A percentile compares a stretch with the other conserved stretches of the same genome.
Evolutionary conservation across 2,888 invertebrate genomes (phyloP).

Genomic region (Sphinx pinastri): DNA sequence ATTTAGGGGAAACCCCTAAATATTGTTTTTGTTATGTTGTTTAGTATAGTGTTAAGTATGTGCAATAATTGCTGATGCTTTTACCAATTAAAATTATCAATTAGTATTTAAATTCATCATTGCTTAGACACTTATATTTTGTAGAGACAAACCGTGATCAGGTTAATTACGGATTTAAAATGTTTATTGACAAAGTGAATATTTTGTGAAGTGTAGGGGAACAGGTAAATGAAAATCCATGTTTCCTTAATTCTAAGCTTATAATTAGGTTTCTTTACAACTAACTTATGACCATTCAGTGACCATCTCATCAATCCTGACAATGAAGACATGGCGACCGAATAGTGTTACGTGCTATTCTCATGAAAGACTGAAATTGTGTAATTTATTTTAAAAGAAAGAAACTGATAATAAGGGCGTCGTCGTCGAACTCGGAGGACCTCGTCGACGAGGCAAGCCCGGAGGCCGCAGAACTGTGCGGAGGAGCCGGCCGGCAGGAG

Average conservation of each 20-base stretch:
- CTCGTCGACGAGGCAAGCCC: slow-evolving; percentile 12
- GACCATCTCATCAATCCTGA: background rate
- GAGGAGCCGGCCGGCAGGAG: background rate
- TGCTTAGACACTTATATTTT: too few relatives aligned
- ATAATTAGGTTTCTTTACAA: slow-evolving; percentile 1
- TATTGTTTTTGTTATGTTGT: too few relatives aligned
- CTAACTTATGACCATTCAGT: slow-evolving; percentile 17
- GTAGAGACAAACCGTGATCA: too few relatives aligned
- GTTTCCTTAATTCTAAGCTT: background rate
- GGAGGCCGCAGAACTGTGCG: slow-evolving; percentile 21
- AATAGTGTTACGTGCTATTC: slow-evolving; percentile 8
- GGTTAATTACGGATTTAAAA: too few relatives aligned
- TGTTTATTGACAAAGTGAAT: background rate
- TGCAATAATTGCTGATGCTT: too few relatives aligned
- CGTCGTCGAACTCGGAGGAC: background rate
- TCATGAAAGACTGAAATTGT: slow-evolving; percentile 12
- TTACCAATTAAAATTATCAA: too few relatives aligned
- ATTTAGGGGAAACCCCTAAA: too few relatives aligned
- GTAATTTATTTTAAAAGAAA: background rate
- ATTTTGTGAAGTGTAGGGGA: background rate
- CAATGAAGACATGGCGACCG: slow-evolving; percentile 2
- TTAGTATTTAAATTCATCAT: too few relatives aligned
- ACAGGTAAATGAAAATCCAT: background rate
- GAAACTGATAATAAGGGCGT: background rate
- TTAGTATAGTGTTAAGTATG: too few relatives aligned